These are phyloP conservation scores for Leptoclinus maculatus DNA, from an alignment of 2,797 vertebrate species.

Conservation along the genomic window DNA sequence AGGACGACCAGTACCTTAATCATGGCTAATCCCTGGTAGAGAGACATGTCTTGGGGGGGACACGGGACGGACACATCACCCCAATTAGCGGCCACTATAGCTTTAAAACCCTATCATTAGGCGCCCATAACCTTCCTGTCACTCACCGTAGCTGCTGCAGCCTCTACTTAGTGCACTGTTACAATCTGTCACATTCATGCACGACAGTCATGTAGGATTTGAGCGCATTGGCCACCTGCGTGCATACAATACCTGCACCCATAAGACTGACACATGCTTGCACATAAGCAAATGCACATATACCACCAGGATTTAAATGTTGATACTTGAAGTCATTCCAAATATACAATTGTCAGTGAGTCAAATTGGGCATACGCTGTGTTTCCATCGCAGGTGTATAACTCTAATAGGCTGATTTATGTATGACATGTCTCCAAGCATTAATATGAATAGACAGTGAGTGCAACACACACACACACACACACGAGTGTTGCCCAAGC, in stretches of 20 bases:
- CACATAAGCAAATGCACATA: neutral
- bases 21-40: slow-evolving; percentile 76
- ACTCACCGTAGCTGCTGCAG: slow-evolving; percentile 57
- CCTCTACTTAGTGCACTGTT: slow-evolving; percentile 47
- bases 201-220: slow-evolving; percentile 22
- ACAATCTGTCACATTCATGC: slow-evolving; percentile 59
- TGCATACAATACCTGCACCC: neutral
- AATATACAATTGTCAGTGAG: slow-evolving; percentile 33
- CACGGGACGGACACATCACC: slow-evolving; percentile 76
- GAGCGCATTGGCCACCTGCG: neutral
- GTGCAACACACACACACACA: neutral
- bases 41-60: slow-evolving; percentile 75
- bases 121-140: slow-evolving; percentile 76
- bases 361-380: slow-evolving; percentile 50
- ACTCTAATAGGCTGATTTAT: slow-evolving; percentile 64
- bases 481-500: too few relatives aligned
- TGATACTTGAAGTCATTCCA: slow-evolving; percentile 31
- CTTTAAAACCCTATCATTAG: slow-evolving; percentile 79
- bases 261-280: neutral
- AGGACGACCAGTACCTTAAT: slow-evolving; percentile 74
- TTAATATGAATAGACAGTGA: slow-evolving; percentile 47
- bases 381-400: slow-evolving; percentile 39
- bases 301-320: slow-evolving; percentile 14
- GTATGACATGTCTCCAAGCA: slow-evolving; percentile 55
- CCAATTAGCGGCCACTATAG: slow-evolving; percentile 78